Evolutionary conservation across 2,113 vertebrate species (phyloP).

Genomic region (Dicaeum eximium): DNA sequence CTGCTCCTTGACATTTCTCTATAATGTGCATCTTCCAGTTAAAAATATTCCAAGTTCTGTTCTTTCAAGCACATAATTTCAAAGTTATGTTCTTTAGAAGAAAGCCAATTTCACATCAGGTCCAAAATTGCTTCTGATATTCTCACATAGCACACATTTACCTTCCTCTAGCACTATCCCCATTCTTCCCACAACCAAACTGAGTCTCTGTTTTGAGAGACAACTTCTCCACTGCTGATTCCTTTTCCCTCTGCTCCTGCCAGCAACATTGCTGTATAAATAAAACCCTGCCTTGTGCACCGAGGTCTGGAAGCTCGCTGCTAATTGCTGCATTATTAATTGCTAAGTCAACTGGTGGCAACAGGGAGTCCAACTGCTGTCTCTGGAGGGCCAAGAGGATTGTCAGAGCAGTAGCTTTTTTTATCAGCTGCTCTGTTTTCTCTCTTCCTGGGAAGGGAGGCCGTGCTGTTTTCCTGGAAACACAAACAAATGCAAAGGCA

Average conservation of each 20-base stretch:
- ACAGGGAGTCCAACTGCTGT: not conserved
- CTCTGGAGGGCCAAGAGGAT: slow-evolving; percentile 1
- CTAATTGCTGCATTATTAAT: slow-evolving; percentile 48
- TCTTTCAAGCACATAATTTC: not conserved
- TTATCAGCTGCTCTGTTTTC: not conserved
- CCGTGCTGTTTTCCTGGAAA: not conserved
- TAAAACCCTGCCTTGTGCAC: not conserved
- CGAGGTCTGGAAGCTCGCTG: not conserved
- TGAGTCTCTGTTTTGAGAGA: not conserved
- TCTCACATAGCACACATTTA: not conserved
- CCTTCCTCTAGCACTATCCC: not conserved
- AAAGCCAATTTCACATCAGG: not conserved
- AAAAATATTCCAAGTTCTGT: not conserved
- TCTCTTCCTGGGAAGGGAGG: not conserved
- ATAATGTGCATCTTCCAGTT: not conserved
- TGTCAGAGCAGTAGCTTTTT: not conserved
- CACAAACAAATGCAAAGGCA: not conserved
- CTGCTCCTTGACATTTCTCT: not conserved
- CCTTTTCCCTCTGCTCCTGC: not conserved
- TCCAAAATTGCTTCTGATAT: not conserved
- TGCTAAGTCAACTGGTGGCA: slow-evolving; percentile 13
- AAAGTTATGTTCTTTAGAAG: not conserved
- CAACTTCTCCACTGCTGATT: not conserved
- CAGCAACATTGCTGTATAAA: not conserved
- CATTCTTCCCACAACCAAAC: not conserved